These are phyloP conservation scores for Hemicrepidius hirtus DNA, from an alignment of 2,888 invertebrate genomes.

Conservation along the genomic window DNA sequence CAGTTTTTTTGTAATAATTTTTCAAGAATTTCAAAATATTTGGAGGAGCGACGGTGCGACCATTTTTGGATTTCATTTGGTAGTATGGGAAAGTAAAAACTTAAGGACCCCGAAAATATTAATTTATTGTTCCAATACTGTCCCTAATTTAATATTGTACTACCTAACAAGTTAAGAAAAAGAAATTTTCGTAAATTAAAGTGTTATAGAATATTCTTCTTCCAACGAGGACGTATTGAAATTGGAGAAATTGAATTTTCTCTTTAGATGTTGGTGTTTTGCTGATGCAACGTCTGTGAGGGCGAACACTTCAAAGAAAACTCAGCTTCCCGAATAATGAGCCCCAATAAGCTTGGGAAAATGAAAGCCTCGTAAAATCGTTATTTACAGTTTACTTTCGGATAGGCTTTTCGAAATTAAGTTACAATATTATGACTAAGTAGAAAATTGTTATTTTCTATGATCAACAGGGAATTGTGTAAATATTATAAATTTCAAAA, in stretches of 20 bases:
- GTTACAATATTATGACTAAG: background rate
- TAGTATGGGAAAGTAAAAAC: too few relatives aligned
- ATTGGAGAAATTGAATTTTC: slow-evolving; percentile 35
- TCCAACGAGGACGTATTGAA: slow-evolving; percentile 5
- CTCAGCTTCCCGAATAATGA: slow-evolving; percentile 27
- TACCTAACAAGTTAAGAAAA: background rate
- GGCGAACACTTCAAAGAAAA: slow-evolving; percentile 29
- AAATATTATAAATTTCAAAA: too few relatives aligned
- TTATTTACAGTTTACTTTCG: slow-evolving; percentile 27
- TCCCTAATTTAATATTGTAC: background rate
- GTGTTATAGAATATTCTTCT: background rate
- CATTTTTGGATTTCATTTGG: too few relatives aligned
- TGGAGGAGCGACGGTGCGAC: too few relatives aligned
- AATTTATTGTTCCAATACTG: background rate
- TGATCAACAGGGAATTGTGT: background rate
- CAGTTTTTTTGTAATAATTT: too few relatives aligned
- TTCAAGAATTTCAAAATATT: too few relatives aligned
- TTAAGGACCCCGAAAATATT: too few relatives aligned
- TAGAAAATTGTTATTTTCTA: background rate
- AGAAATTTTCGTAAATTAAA: slow-evolving; percentile 4
- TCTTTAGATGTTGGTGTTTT: slow-evolving; percentile 13
- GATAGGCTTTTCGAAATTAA: background rate
- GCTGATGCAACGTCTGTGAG: slow-evolving; percentile 24
- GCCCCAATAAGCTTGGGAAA: slow-evolving; percentile 22
- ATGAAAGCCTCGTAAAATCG: slow-evolving; percentile 19